Evolutionary conservation across 2,888 invertebrate species (phyloP).

Genomic region (Odontothrips loti): DNA sequence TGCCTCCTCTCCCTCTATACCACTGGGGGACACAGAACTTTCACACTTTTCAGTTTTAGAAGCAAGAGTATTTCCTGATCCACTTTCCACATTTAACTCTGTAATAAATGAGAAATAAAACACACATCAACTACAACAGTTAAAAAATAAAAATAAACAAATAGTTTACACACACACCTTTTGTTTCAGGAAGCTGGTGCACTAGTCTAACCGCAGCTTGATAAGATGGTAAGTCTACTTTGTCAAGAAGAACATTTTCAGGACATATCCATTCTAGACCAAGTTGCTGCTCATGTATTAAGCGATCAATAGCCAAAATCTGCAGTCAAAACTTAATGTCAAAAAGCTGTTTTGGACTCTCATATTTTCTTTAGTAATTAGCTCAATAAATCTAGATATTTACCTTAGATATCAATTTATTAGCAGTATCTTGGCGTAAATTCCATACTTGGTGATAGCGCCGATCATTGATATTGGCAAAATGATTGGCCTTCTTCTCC

Average conservation of each 20-base stretch:
- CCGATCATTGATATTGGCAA: conserved; percentile 59
- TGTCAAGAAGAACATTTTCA: conserved; percentile 45
- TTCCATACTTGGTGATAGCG: conserved; percentile 61
- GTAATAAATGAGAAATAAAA: background rate
- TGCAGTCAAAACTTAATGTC: conserved; percentile 40
- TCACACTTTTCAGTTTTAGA: background rate
- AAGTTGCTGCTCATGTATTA: conserved; percentile 60
- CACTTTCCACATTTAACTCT: background rate
- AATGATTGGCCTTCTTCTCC: conserved; percentile 64
- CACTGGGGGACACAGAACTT: background rate
- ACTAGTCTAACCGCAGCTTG: conserved; percentile 37
- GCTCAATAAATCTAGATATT: conserved; percentile 28
- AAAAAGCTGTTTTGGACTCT: background rate
- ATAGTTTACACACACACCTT: conserved; percentile 4
- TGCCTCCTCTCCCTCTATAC: conserved; percentile 38
- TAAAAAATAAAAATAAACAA: background rate
- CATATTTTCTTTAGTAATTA: no score
- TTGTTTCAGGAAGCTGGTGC: background rate
- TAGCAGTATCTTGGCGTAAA: conserved; percentile 55
- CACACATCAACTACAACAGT: conserved; percentile 23
- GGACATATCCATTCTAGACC: conserved; percentile 56
- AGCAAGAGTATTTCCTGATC: background rate
- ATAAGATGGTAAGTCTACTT: conserved; percentile 51
- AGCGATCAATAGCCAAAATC: conserved; percentile 56
- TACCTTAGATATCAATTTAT: conserved; percentile 50